phyloP scores from a whole-genome alignment of 2,888 invertebrate genomes.

The Chymomyza amoena region DNA sequence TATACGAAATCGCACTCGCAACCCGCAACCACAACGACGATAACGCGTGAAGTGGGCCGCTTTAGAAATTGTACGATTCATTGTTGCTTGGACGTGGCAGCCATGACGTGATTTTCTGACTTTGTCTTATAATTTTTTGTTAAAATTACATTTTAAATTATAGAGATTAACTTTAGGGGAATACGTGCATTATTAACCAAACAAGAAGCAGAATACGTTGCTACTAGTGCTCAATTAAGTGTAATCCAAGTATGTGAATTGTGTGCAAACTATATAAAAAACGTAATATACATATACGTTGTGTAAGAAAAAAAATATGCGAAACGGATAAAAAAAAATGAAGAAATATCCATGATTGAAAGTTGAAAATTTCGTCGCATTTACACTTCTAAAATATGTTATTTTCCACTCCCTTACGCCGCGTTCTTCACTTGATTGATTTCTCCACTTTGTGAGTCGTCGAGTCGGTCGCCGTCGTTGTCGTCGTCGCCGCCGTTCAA shows the following conservation, averaged over 20 bases:
- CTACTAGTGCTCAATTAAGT: constrained; percentile 59
- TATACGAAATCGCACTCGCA: constrained; percentile 39
- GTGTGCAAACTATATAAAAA: constrained; percentile 49
- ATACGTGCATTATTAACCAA: constrained; percentile 64
- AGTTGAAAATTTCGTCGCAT: constrained; percentile 51
- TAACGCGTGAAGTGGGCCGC: constrained; percentile 58
- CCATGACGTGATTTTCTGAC: constrained; percentile 78
- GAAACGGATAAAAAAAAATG: constrained; percentile 15
- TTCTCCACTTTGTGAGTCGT: constrained; percentile 53
- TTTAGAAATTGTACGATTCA: constrained; percentile 75
- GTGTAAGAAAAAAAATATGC: constrained; percentile 54
- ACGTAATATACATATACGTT: constrained; percentile 44
- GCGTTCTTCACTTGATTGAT: constrained; percentile 64
- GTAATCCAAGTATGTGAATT: constrained; percentile 57
- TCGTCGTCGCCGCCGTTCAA: constrained; percentile 42
- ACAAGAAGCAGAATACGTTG: constrained; percentile 12
- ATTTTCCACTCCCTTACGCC: constrained; percentile 48
- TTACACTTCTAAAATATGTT: constrained; percentile 34
- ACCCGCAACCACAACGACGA: constrained; percentile 56
- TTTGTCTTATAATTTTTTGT: constrained; percentile 70
- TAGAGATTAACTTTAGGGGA: constrained; percentile 63
- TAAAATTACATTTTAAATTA: constrained; percentile 69
- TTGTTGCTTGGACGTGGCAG: constrained; percentile 79
- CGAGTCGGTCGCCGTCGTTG: constrained; percentile 39
- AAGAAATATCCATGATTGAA: constrained; percentile 40